Evolutionary conservation across 2,113 vertebrate genomes (phyloP).

Genomic region (Python bivittatus): DNA sequence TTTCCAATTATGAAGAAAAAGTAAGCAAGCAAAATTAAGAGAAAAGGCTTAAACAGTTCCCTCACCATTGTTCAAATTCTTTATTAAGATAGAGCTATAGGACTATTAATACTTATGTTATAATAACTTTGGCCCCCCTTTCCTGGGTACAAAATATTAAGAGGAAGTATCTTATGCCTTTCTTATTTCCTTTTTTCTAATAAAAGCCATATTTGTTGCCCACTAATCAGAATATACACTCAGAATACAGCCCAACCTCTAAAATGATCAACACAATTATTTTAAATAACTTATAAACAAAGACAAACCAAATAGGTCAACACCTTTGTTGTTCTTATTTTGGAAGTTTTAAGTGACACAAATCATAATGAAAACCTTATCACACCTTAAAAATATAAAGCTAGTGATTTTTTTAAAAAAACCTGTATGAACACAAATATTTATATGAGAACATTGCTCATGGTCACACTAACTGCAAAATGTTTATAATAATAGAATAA

Average conservation of each 20-base stretch:
- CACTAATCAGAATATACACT: not conserved
- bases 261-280: not conserved
- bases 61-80: not conserved
- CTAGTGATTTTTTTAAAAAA: not conserved
- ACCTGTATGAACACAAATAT: not conserved
- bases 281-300: conserved; percentile 4
- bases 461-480: not conserved
- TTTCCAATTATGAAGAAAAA: not conserved
- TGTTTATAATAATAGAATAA: conserved; percentile 45
- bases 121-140: not conserved
- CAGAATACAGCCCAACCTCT: not conserved
- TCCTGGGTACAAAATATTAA: not conserved
- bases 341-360: not conserved
- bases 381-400: conserved; percentile 15
- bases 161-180: not conserved
- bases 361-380: not conserved
- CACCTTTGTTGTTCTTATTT: rapidly evolving
- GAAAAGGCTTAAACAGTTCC: not conserved
- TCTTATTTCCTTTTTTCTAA: not conserved
- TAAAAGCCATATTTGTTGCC: not conserved
- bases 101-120: not conserved
- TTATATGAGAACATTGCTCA: not conserved
- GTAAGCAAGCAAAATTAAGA: not conserved
- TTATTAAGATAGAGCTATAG: not conserved
- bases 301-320: conserved; percentile 11